phyloP scores from a whole-genome alignment of 2,888 invertebrate genomes.

The Schizaphis graminum region DNA sequence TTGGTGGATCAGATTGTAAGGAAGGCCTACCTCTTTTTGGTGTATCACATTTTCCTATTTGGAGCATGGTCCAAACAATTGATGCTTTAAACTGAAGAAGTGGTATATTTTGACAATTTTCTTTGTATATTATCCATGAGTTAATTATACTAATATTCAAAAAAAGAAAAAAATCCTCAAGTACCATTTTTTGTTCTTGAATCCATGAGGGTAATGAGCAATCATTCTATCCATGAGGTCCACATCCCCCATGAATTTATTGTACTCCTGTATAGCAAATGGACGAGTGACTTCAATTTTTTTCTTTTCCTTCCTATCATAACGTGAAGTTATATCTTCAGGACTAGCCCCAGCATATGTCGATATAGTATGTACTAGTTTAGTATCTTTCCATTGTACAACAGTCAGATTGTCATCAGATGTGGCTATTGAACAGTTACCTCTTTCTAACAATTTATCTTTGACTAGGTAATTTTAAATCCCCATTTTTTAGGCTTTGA shows the following conservation, averaged over 20 bases:
- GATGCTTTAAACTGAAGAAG: constrained; percentile 2
- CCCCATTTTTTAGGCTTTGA: neutral
- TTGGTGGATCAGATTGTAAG: constrained; percentile 5
- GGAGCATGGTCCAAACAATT: neutral
- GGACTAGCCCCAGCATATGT: constrained; percentile 65
- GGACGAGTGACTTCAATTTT: constrained; percentile 59
- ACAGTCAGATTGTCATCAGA: constrained; percentile 66
- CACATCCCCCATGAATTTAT: constrained; percentile 65
- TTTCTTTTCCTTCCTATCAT: constrained; percentile 63
- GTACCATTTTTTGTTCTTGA: constrained; percentile 33
- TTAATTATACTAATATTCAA: constrained; percentile 25
- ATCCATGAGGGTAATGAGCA: constrained; percentile 33
- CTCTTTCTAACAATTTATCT: constrained; percentile 53
- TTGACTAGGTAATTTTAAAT: constrained; percentile 27
- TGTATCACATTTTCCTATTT: neutral
- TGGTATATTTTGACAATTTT: neutral
- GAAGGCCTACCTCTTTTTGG: neutral
- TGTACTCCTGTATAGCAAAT: constrained; percentile 60
- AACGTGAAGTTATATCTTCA: constrained; percentile 48
- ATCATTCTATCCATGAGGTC: constrained; percentile 11
- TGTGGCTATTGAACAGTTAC: constrained; percentile 55
- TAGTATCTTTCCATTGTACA: constrained; percentile 66
- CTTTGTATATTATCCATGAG: neutral
- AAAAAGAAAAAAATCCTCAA: neutral
- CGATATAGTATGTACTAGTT: constrained; percentile 65